Percentiles rank a stretch among this genome's conserved stretches.
These are phyloP conservation scores for Lepidonotus clava DNA, from an alignment of 2,888 invertebrate genomes.

Conservation along the genomic window DNA sequence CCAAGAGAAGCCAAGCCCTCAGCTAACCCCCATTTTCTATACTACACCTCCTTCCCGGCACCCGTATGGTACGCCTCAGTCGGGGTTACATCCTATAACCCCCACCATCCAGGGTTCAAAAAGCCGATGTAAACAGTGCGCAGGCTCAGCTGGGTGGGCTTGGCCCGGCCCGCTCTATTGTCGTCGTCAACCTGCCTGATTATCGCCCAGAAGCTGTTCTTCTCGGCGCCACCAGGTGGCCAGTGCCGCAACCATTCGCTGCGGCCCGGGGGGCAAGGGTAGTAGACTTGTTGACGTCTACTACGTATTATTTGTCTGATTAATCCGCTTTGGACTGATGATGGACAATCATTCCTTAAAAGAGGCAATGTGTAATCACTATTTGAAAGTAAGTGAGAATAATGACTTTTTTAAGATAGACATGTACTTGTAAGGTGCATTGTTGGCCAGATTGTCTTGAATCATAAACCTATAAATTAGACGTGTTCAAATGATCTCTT, in stretches of 20 bases:
- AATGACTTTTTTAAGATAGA: too few relatives aligned
- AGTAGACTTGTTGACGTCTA: neutral
- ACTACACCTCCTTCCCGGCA: neutral
- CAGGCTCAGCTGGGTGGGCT: neutral
- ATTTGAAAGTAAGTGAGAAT: too few relatives aligned
- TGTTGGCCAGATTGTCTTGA: too few relatives aligned
- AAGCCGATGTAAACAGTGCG: slow-evolving; percentile 3
- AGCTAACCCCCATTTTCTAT: neutral
- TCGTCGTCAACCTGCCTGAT: neutral
- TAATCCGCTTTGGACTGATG: too few relatives aligned
- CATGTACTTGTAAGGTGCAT: too few relatives aligned
- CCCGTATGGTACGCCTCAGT: neutral
- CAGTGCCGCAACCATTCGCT: neutral
- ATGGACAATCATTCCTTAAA: too few relatives aligned
- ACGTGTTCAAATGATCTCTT: too few relatives aligned
- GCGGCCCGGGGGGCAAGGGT: neutral
- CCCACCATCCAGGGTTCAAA: neutral
- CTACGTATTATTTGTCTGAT: too few relatives aligned
- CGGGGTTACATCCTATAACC: neutral
- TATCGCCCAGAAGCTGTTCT: neutral
- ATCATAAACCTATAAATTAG: too few relatives aligned
- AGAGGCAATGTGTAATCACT: neutral
- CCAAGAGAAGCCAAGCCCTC: too few relatives aligned
- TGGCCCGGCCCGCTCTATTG: neutral
- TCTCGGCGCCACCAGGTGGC: neutral